phyloP scores from a whole-genome alignment of 2,797 vertebrate species.

The Chiloscyllium punctatum region DNA sequence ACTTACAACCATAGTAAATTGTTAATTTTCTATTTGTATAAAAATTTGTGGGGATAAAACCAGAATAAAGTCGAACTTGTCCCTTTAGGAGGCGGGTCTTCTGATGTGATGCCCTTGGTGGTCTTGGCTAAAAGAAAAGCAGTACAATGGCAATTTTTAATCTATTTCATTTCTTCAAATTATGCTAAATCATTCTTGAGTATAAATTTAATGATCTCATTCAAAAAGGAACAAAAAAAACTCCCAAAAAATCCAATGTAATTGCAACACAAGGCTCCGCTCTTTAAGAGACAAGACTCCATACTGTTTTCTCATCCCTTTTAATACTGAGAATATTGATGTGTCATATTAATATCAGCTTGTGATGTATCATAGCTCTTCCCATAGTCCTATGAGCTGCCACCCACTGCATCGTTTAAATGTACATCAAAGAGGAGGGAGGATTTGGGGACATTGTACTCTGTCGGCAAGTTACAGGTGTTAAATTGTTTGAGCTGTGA shows the following conservation, averaged over 20 bases:
- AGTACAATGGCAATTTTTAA: neutral
- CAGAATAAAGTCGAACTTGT: conserved; percentile 11
- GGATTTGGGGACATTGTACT: neutral
- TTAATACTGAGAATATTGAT: conserved; percentile 11
- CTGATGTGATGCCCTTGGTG: neutral
- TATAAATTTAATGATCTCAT: neutral
- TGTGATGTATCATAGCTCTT: conserved; percentile 14
- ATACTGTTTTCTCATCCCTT: neutral
- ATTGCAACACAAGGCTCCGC: neutral
- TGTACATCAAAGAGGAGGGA: neutral
- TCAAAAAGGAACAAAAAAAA: neutral
- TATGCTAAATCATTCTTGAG: neutral
- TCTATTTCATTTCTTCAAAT: neutral
- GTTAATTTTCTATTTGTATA: conserved; percentile 23
- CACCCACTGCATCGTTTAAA: neutral
- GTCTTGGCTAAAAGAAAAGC: neutral
- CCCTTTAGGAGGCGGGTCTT: neutral
- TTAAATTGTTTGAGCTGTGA: neutral
- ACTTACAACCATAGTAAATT: conserved; percentile 12
- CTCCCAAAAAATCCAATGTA: neutral
- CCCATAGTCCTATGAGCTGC: conserved; percentile 7
- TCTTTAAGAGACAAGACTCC: neutral
- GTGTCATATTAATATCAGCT: conserved; percentile 23
- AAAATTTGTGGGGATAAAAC: neutral
- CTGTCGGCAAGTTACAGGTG: neutral